Evolutionary conservation across 2,113 vertebrate genomes (phyloP), one percentile per base, ranked within the genome.

Genomic region (Clarias magur): DNA sequence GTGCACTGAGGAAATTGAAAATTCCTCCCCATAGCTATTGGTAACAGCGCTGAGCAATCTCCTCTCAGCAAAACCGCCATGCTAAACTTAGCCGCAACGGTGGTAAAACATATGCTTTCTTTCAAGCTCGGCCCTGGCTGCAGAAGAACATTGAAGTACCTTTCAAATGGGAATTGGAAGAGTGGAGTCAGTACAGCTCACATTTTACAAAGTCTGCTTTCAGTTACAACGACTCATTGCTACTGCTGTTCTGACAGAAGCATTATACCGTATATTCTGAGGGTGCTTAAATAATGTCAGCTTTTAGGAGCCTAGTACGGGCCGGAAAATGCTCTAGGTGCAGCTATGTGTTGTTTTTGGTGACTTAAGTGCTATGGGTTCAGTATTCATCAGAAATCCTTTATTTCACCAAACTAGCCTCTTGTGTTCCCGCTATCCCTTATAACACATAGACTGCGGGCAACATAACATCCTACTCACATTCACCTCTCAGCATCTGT

Each of bases 1-100:
- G 81, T 87, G 83, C 73, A 86, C 75, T 79, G 87, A 85, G 87
- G 82, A 90, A 88, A 90, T 90, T 90, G 89, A 90, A 90, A 90
- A 88, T 83, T 88, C 85, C 86, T 79, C 82, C 86, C 81, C 75
- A 57, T 63, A 56, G 75, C 87, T 82, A 80, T 83, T 82, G 78
- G 82, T 68, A 87, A 80, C 68, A 53, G 76, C 62, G 34, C 56
- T 34, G 79, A 84, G 81, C 88, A 85, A 88, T 87, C 86, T 84
- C 85, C 83, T 78, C 79, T 38, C 76, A 48, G 75, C 12, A 62
- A 88, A 88, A 60, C 75, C 48, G 34, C 68, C 12, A 79, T 78
- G 27, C 81, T 88, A 85, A 88, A 70, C 89, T 86, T 83, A 75
- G 89, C 38, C 85, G 21, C 63, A 30, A 65, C 62, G 68, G 87